phyloP scores from a whole-genome alignment of 2,113 vertebrate genomes.

The Syrmaticus mikado region DNA sequence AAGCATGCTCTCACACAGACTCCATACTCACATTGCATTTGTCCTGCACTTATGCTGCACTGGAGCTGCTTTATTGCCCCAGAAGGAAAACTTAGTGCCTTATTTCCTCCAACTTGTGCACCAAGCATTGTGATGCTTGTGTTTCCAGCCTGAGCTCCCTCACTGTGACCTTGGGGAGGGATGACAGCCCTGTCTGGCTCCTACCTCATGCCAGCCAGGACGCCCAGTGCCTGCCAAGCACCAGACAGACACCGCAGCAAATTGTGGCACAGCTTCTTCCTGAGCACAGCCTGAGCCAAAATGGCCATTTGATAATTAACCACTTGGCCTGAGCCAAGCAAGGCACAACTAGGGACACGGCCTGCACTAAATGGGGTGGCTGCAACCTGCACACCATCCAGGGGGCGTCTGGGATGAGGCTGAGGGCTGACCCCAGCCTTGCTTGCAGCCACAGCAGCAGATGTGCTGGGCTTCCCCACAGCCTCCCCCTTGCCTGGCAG shows the following conservation, averaged over 20 bases:
- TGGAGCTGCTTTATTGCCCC: not conserved
- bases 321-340: not conserved
- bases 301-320: slow-evolving; percentile 58
- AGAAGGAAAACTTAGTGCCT: not conserved
- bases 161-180: not conserved
- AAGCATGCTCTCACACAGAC: not conserved
- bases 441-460: not conserved
- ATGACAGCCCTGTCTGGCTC: not conserved
- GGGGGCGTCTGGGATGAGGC: not conserved
- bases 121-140: not conserved
- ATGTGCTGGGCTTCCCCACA: slow-evolving; percentile 56
- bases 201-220: not conserved
- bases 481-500: slow-evolving; percentile 61
- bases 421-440: slow-evolving; percentile 26
- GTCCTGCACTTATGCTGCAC: not conserved
- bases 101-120: not conserved
- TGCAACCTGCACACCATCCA: not conserved
- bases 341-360: not conserved
- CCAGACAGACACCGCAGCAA: not conserved
- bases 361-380: not conserved
- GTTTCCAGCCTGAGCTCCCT: not conserved
- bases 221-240: not conserved
- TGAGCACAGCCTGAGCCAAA: not conserved
- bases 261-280: not conserved
- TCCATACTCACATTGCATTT: no score